These are phyloP conservation scores for Melangyna quadrimaculata DNA, from an alignment of 2,888 invertebrate genomes.

Conservation along the genomic window DNA sequence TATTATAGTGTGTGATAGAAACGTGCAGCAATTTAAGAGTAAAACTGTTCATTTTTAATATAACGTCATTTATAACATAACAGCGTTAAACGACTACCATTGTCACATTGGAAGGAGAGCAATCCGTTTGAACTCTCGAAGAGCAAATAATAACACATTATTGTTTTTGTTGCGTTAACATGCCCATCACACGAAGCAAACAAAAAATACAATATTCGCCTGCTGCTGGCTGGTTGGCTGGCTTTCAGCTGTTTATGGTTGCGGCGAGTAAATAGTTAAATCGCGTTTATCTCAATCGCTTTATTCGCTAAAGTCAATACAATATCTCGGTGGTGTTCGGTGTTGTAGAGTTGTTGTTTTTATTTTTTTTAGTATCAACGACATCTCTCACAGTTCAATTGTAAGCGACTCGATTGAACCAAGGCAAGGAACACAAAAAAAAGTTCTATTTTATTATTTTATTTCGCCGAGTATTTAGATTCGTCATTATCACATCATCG, in stretches of 20 bases:
- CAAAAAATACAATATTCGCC: background rate
- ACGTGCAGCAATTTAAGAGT: slow-evolving; percentile 15
- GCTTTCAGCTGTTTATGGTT: slow-evolving; percentile 6
- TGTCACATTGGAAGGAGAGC: slow-evolving; percentile 36
- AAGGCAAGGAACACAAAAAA: too few relatives aligned
- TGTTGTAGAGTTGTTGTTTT: background rate
- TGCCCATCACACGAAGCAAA: background rate
- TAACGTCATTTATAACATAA: background rate
- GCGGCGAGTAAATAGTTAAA: background rate
- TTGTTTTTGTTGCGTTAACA: background rate
- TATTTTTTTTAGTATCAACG: background rate
- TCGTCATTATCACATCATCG: slow-evolving; percentile 55
- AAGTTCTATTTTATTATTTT: slow-evolving; percentile 31
- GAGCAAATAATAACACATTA: background rate
- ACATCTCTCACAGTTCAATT: slow-evolving; percentile 7
- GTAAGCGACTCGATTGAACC: slow-evolving; percentile 31
- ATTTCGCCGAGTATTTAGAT: slow-evolving; percentile 40
- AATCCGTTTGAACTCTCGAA: background rate
- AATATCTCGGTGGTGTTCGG: slow-evolving; percentile 14
- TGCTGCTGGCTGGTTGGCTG: slow-evolving; percentile 6
- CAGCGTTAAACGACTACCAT: background rate
- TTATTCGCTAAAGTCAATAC: slow-evolving; percentile 1
- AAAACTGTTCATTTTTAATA: background rate
- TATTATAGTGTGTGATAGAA: background rate
- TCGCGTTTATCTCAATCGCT: slow-evolving; percentile 9